These are phyloP conservation scores for Mercenaria mercenaria DNA, from an alignment of 1,140 invertebrate species.

Conservation along the genomic window DNA sequence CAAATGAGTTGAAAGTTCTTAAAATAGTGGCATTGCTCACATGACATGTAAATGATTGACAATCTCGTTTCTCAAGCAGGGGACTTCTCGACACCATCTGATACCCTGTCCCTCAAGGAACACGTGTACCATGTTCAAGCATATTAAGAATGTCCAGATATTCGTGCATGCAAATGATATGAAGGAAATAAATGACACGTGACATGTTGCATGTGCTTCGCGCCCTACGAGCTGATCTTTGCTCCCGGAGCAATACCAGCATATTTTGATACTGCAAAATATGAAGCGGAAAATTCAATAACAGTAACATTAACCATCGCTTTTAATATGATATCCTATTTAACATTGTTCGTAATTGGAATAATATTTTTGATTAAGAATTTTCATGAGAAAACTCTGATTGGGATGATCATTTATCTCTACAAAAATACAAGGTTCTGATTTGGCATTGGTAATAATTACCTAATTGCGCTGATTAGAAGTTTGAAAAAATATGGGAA, in stretches of 20 bases:
- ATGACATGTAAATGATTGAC: constrained; percentile 16
- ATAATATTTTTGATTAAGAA: not conserved
- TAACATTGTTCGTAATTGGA: not conserved
- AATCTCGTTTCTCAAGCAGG: not conserved
- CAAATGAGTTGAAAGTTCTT: not conserved
- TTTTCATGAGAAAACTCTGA: not conserved
- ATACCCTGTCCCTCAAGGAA: not conserved
- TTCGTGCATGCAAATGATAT: not conserved
- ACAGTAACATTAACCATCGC: not conserved
- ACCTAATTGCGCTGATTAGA: not conserved
- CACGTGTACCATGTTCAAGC: not conserved
- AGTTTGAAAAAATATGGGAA: not conserved
- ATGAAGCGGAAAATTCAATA: not conserved
- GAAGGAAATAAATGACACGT: constrained; percentile 28
- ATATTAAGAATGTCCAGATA: constrained; percentile 5
- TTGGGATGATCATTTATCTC: not conserved
- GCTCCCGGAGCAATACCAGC: constrained; percentile 10
- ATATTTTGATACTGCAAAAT: not conserved
- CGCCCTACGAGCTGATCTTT: not conserved
- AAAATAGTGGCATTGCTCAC: not conserved
- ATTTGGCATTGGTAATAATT: not conserved
- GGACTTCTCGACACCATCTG: not conserved
- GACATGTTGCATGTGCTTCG: constrained; percentile 1
- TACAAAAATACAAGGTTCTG: not conserved
- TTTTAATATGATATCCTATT: not conserved